Evolutionary conservation across 2,113 vertebrate genomes (phyloP), one percentile per base, ranked within the genome.

Genomic region (Nettapus auritus): DNA sequence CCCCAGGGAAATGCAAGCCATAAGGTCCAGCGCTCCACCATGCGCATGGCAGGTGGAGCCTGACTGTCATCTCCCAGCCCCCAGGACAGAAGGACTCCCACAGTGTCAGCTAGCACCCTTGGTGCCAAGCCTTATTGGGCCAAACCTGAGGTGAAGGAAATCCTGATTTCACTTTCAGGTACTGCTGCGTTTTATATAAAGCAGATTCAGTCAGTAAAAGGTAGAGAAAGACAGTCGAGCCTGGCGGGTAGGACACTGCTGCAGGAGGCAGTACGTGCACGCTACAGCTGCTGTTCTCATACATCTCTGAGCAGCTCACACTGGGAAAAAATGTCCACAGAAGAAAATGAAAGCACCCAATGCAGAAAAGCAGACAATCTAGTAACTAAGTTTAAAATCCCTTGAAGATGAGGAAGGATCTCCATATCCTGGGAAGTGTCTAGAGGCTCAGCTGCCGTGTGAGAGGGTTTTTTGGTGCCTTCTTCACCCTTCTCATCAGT

Each of bases 1-100:
- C 34, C 20, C 5, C 3, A 18, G 17, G 36, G 81, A 92, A 82
- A 48, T 2, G 13, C 23, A 82, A 64, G 52, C 55, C 0, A 0
- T 4, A 48, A 86, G 9, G 13, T 40, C 50, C 5, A 25, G 31
- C 18, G 11, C 23, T 36, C 68, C 50, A 34, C 21, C 1, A 0
- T 0, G 0, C 8, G 42, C 66, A 11, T 38, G 14, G 16, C 81
- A 22, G 22, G 15, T 14, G 13, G 4, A 59, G 4, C 8, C 56
- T 23, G 22, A 75, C 8, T 33, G 13, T 31, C 67, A 73, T 29
- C 62, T 82, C 52, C 2, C 1, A 48, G 10, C 8, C 34, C 13
- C 23, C 31, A 55, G 53, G 21, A 89, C 29, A 36, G 87, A 75
- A 36, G 29, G 50, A 55, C 5, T 50, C 8, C 19, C 33, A 59